Base-by-base conservation (phyloP, 1,140 invertebrate species). In the Anastrepha ludens region DNA sequence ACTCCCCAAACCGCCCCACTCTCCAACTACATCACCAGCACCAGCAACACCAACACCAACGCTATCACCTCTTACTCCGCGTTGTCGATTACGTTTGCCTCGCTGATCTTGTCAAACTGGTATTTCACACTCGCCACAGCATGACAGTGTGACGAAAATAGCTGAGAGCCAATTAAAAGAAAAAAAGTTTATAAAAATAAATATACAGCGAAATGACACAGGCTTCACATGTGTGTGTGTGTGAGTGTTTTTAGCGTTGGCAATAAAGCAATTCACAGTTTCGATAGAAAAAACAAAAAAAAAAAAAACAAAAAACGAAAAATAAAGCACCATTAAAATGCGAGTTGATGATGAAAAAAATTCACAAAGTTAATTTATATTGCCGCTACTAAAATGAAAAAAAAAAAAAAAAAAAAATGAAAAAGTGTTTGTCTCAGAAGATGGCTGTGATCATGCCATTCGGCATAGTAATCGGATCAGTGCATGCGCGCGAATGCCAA, bases 111-210 rank as follows among this genome's bases (percentile, higher is more conserved):
- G 74, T 81, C 74, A 81, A 55, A 81, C 74, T 55, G 74, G 74
- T 81, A 81, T 81, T 81, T 81, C 47, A 81, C 74, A 81, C 74
- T 81, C 74, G 47, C 50, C 74, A 29, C 11, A 13, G 74, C 74
- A 29, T 29, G 74, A 55, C 74, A 81, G 74, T 81, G 74, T 55
- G 74, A 81, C 74, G 74, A 81, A 81, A 81, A 81, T 81, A 81
- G 74, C 74, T 20, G 29, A 81, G 17, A 55, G 44, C 2, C 7
- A 13, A 81, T 8, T 11, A 0, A 81, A 81, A 81, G 1, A 55
- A 55, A 17, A 74, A 47, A 74, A 44, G 44, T 47, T 47, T 4
- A 29, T 50, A 74, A 47, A 74, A 74, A 74, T 74, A 74, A 74
- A 74, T 47, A 44, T 70, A 7, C 41, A 44, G 39, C 4, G 41